Evolutionary conservation across 2,888 invertebrate species (phyloP), one percentile per base, ranked within the genome.

Genomic region (Yponomeuta sedellus): DNA sequence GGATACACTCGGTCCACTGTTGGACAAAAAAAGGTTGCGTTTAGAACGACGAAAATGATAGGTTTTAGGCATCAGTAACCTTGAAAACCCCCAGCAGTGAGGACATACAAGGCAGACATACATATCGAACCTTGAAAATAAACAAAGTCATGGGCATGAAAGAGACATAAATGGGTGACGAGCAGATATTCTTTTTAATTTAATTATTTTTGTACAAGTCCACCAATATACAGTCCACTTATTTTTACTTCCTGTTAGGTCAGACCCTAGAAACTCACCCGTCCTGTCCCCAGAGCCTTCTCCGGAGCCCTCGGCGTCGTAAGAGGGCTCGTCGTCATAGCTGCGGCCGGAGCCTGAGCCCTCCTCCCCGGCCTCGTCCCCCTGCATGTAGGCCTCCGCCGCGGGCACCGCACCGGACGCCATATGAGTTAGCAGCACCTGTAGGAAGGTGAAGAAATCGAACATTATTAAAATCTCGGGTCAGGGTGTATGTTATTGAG

Each of bases 311-410:
- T 88, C 88, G 0, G 83, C 85, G 66, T 92, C 91, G 68, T 93
- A 93, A 1, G 91, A 85, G 10, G 89, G 89, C 71, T 87, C 88
- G 68, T 92, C 92, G 58, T 88, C 88, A 57, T 88, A 90, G 62
- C 91, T 89, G 57, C 88, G 78, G 22, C 92, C 94, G 3, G 93
- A 93, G 25, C 94, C 94, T 0, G 94, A 93, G 1, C 93, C 93
- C 71, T 88, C 89, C 64, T 85, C 86, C 0, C 89, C 93, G 0
- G 92, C 92, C 67, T 93, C 93, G 71, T 93, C 94, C 0, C 93
- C 92, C 74, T 93, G 93, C 93, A 93, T 93, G 76, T 87, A 88
- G 10, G 87, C 82, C 67, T 91, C 92, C 0, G 82, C 80, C 22
- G 85, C 77, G 6, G 87, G 84, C 2, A 77, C 71, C 44, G 80